Evolutionary conservation across 2,113 vertebrate genomes (phyloP).

Genomic region (Nothobranchius furzeri): DNA sequence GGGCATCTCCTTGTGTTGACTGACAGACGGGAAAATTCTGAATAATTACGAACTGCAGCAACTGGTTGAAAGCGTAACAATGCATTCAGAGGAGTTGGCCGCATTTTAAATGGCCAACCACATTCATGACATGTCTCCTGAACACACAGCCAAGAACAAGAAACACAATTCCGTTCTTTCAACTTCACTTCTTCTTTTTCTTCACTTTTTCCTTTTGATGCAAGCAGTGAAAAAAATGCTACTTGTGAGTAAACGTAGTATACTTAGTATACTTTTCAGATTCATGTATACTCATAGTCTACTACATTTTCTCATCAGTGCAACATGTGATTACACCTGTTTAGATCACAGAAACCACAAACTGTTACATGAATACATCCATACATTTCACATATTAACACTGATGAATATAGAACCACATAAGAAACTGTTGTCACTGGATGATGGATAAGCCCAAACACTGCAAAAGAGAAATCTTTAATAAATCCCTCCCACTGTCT

Average conservation of each 20-base stretch:
- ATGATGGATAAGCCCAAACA: too few species aligned
- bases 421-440: not conserved
- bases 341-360: not conserved
- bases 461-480: too few species aligned
- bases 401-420: not conserved
- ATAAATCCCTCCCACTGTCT: too few species aligned
- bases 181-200: not conserved
- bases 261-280: slow-evolving; percentile 81
- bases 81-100: slow-evolving; percentile 42
- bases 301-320: slow-evolving; percentile 81
- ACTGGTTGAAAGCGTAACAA: slow-evolving; percentile 58
- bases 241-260: slow-evolving; percentile 83
- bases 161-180: slow-evolving; percentile 4
- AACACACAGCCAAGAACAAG: slow-evolving; percentile 7
- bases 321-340: slow-evolving; percentile 21
- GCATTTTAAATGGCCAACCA: slow-evolving; percentile 32
- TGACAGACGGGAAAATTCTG: slow-evolving; percentile 47
- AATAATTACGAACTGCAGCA: slow-evolving; percentile 61
- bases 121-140: not conserved
- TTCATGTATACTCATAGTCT: slow-evolving; percentile 83
- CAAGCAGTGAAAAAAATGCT: slow-evolving; percentile 12
- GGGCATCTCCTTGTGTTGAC: slow-evolving; percentile 30
- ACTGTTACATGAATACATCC: not conserved
- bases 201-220: not conserved
- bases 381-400: not conserved